Percentiles rank a stretch among this genome's conserved stretches.
Evolutionary conservation across 2,797 vertebrate genomes (phyloP).

Genomic region (Pachyuromys duprasi): DNA sequence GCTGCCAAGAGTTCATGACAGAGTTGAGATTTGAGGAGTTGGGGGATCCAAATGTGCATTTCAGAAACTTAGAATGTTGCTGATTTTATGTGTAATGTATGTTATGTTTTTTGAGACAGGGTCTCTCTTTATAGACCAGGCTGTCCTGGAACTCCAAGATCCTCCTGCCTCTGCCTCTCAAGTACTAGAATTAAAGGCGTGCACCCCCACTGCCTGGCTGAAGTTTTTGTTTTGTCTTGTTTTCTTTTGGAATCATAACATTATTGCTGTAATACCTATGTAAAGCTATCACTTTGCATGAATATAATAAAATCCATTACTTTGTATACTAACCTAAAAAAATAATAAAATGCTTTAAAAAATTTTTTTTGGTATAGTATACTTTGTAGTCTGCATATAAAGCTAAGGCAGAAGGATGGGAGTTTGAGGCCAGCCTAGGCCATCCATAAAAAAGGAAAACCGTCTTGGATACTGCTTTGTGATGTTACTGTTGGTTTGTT

Average conservation of each 20-base stretch:
- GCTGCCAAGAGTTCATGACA: background rate
- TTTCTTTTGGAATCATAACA: background rate
- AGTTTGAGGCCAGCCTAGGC: background rate
- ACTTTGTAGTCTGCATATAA: background rate
- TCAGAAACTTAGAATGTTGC: background rate
- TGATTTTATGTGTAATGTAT: background rate
- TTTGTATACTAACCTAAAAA: background rate
- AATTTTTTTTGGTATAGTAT: background rate
- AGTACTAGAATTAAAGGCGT: background rate
- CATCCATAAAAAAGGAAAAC: background rate
- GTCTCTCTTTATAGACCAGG: background rate
- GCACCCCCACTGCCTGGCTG: too few species aligned
- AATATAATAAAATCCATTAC: background rate
- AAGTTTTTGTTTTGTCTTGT: background rate
- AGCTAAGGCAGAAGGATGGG: background rate
- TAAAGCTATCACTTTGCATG: background rate
- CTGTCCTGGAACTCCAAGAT: background rate
- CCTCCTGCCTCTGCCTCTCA: too few species aligned
- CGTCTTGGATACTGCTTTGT: slow-evolving; percentile 9
- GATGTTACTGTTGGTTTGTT: background rate
- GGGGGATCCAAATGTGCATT: background rate
- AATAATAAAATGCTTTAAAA: background rate
- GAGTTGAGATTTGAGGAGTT: background rate
- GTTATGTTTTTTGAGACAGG: background rate
- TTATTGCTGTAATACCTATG: background rate